Evolutionary conservation across 2,888 invertebrate genomes (phyloP).

Genomic region (Sinopyrophorus schimmeli): DNA sequence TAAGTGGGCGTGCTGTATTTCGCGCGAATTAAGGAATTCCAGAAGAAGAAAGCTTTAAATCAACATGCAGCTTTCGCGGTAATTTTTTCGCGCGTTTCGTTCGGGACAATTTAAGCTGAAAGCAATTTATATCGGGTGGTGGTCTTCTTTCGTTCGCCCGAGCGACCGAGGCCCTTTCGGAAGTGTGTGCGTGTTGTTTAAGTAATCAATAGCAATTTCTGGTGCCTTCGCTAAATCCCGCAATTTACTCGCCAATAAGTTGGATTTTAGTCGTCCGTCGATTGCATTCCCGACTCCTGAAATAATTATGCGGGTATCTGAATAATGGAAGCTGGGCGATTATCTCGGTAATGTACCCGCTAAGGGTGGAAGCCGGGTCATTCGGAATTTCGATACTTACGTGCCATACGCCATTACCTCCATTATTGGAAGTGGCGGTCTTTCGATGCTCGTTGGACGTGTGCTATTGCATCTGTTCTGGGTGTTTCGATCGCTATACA

Average conservation of each 20-base stretch:
- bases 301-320: slow-evolving; percentile 37
- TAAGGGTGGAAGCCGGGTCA: slow-evolving; percentile 20
- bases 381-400: slow-evolving; percentile 26
- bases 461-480: slow-evolving; percentile 24
- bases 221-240: slow-evolving; percentile 30
- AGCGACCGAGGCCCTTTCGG: too few species aligned
- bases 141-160: slow-evolving; percentile 14
- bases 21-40: slow-evolving; percentile 11
- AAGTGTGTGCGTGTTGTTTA: too few species aligned
- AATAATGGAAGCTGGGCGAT: slow-evolving; percentile 34
- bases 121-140: slow-evolving; percentile 19
- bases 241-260: slow-evolving; percentile 19
- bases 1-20: slow-evolving; percentile 10
- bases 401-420: slow-evolving; percentile 23
- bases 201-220: slow-evolving; percentile 30
- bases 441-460: too few species aligned
- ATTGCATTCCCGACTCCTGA: slow-evolving; percentile 19
- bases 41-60: slow-evolving; percentile 12
- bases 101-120: slow-evolving; percentile 24
- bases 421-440: slow-evolving; percentile 16
- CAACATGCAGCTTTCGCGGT: slow-evolving; percentile 10
- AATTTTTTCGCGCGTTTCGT: slow-evolving; percentile 20
- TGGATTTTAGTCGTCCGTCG: slow-evolving; percentile 17
- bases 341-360: slow-evolving; percentile 34
- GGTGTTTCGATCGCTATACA: too few species aligned